Evolutionary conservation across 2,113 vertebrate species (phyloP).

Genomic region (Pterocles burchelli): DNA sequence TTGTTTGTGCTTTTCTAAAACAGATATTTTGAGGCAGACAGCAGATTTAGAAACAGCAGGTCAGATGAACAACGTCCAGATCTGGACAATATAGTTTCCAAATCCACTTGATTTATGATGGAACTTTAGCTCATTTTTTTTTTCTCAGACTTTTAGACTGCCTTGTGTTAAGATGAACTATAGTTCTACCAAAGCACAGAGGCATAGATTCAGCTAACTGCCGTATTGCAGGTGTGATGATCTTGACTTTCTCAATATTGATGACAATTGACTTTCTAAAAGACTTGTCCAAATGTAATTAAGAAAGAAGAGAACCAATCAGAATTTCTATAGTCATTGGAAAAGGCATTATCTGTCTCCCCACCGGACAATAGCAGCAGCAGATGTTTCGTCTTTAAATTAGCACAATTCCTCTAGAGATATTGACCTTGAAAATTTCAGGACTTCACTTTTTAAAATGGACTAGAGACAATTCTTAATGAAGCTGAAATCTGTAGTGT

Average conservation of each 20-base stretch:
- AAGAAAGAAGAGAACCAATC: background rate
- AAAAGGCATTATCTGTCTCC: background rate
- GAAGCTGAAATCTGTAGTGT: background rate
- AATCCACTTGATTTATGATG: background rate
- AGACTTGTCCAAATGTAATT: background rate
- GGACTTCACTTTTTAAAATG: background rate
- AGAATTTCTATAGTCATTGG: background rate
- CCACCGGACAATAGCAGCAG: background rate
- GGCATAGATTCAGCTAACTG: background rate
- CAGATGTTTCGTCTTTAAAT: background rate
- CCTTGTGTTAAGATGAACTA: background rate
- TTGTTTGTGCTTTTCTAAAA: background rate
- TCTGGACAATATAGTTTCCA: background rate
- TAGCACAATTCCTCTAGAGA: background rate
- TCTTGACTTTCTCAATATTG: background rate
- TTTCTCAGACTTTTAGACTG: background rate
- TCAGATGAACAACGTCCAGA: background rate
- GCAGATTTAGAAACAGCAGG: slow-evolving; percentile 1
- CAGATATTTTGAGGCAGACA: background rate
- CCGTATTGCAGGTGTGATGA: background rate
- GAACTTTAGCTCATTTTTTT: background rate
- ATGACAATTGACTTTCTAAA: background rate
- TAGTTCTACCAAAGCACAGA: background rate
- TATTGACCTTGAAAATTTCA: background rate
- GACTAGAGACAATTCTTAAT: background rate